Base-by-base conservation (phyloP, 2,797 vertebrate genomes). In the Acestrorhynchus altus region DNA sequence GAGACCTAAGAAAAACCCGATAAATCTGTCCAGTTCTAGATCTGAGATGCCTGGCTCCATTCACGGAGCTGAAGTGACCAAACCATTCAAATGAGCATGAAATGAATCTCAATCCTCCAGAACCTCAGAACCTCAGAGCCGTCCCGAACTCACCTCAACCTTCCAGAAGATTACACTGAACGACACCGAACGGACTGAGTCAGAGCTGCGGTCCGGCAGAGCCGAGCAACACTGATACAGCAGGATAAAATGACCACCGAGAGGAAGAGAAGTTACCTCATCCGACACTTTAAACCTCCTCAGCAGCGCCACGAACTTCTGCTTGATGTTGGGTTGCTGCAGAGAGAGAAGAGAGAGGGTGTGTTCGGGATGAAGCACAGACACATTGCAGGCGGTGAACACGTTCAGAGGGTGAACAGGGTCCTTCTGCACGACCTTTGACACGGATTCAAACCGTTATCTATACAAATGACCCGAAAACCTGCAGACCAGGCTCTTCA, bases 291-390 rank as follows among this genome's bases (percentile, higher is more conserved):
- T 98, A 88, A 98, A 98, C 74, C 97, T 94, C 87, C 95, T 98
- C 90, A 98, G 92, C 88, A 98, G 86, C 77, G 97, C 97, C 73
- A 98, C 97, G 81, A 98, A 97, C 90, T 98, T 98, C 94, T 98
- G 97, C 87, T 98, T 98, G 90, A 98, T 98, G 92, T 98, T 98
- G 54, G 97, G 97, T 94, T 98, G 97, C 92, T 93, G 86, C 6
- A 72, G 20, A 63, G 61, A 49, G 70, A 79, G 70, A 74, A 51
- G 68, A 52, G 70, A 60, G 61, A 16, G 13, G n/a, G 12, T 16
- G 52, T 24, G 15, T 59, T 31, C 31, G 13, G 51, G n/a, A 11
- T 1, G 10, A 24, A 22, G 9, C 0, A 51, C n/a, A 20, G 9
- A 54, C 22, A 20, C 4, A 18, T 9, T 22, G 10, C 51, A 20